Evolutionary conservation across 1,140 invertebrate genomes (phyloP).

Genomic region (Drosophila equinoxialis): DNA sequence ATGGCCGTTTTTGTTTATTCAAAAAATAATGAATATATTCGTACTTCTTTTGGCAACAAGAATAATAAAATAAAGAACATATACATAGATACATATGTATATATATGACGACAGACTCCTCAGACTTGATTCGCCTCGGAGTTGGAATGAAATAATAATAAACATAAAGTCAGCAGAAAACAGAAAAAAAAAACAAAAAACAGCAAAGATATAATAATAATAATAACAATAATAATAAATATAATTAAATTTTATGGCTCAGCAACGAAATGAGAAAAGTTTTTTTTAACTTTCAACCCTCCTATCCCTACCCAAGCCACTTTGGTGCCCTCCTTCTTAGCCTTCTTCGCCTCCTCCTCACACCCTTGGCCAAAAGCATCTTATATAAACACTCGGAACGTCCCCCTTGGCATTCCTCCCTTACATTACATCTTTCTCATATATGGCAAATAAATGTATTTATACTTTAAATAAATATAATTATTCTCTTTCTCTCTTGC

Average conservation of each 20-base stretch:
- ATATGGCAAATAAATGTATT: constrained; percentile 38
- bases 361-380: neutral
- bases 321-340: too few species aligned
- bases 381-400: neutral
- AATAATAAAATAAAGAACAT: constrained; percentile 48
- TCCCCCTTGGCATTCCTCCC: neutral
- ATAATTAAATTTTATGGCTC: constrained; percentile 78
- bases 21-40: constrained; percentile 15
- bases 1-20: neutral
- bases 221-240: constrained; percentile 81
- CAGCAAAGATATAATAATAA: constrained; percentile 52
- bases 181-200: constrained; percentile 31
- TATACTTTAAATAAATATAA: constrained; percentile 77
- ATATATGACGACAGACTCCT: constrained; percentile 1
- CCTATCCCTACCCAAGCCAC: neutral
- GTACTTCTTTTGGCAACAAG: constrained; percentile 22
- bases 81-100: neutral
- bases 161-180: constrained; percentile 64
- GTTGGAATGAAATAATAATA: constrained; percentile 78
- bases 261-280: constrained; percentile 29
- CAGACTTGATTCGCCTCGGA: neutral
- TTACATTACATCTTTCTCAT: neutral
- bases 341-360: neutral
- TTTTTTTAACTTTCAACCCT: constrained; percentile 29
- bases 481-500: constrained; percentile 41